Evolutionary conservation across 2,113 vertebrate species (phyloP), one percentile per base, ranked within the genome.

Genomic region (Sakesphorus luctuosus): DNA sequence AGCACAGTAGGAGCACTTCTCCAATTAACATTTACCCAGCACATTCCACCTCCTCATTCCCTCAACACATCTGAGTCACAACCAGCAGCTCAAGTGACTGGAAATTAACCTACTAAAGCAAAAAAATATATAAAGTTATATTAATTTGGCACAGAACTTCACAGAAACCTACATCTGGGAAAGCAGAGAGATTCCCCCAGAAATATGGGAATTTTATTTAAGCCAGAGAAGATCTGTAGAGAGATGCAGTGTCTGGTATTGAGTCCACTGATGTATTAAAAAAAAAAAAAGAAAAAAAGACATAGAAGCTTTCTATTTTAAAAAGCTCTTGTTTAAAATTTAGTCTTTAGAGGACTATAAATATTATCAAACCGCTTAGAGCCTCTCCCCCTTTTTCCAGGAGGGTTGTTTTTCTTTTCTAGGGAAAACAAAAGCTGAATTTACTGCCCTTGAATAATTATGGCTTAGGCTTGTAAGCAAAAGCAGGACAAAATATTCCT

Each of bases 21-120:
- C 76, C 81, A 94, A 87, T 96, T 93, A 94, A 95, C 93, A 92
- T 91, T 92, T 91, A 93, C 19, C 69, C 66, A 36, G 87, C 53
- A 84, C 43, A 94, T 92, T 92, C 82, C 90, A 89, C 90, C 94
- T 87, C 94, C 86, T 93, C 89, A 75, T 55, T 87, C 65, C 66
- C 52, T 68, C 44, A 77, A 52, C 24, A 28, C 1, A 2, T 84
- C 78, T 92, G 85, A 97, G 71, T 96, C 95, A 97, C 56, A 90
- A 58, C 66, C 59, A 84, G 40, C 67, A 92, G 76, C 67, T 80
- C 71, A 80, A 85, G 73, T 65, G 47, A 84, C 91, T 91, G 24
- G 43, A 66, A 87, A 94, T 72, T 59, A 91, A 83, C 53, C 35
- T 92, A 88, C 56, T 61, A n/a, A 63, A 56, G 76, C 43, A 71